phyloP scores from a whole-genome alignment of 2,888 invertebrate genomes.

The Drosophila gaucha region DNA sequence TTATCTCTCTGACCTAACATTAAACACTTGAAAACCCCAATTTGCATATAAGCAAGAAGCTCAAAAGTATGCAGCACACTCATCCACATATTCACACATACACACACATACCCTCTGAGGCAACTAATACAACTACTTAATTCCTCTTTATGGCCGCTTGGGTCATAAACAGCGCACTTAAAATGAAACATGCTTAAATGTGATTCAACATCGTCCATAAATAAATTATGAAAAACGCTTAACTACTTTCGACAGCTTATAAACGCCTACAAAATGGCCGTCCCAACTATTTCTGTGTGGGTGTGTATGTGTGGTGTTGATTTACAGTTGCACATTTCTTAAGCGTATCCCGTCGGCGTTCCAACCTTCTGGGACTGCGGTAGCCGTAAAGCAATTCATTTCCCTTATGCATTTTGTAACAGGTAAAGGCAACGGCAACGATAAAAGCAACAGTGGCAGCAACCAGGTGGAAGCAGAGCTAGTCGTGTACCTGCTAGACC shows the following conservation, averaged over 20 bases:
- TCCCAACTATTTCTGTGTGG: slow-evolving; percentile 53
- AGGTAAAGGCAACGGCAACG: slow-evolving; percentile 36
- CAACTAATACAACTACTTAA: slow-evolving; percentile 62
- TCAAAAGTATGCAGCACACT: slow-evolving; percentile 53
- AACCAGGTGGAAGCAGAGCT: slow-evolving; percentile 33
- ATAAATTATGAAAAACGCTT: slow-evolving; percentile 81
- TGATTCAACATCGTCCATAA: slow-evolving; percentile 71
- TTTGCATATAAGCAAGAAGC: slow-evolving; percentile 62
- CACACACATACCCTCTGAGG: slow-evolving; percentile 1
- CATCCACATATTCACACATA: slow-evolving; percentile 7
- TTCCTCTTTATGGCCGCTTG: slow-evolving; percentile 70
- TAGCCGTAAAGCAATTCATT: slow-evolving; percentile 81
- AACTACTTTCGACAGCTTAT: slow-evolving; percentile 81
- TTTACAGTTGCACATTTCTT: slow-evolving; percentile 81
- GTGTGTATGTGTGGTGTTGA: slow-evolving; percentile 65
- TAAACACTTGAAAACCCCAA: slow-evolving; percentile 54
- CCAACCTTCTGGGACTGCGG: slow-evolving; percentile 70
- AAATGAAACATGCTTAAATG: slow-evolving; percentile 79
- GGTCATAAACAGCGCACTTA: slow-evolving; percentile 79
- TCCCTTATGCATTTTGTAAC: slow-evolving; percentile 78
- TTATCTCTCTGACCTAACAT: slow-evolving; percentile 30
- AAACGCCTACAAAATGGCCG: slow-evolving; percentile 77
- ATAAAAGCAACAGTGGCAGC: slow-evolving; percentile 16
- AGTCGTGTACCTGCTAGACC: slow-evolving; percentile 18
- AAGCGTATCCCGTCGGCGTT: slow-evolving; percentile 33